Base-by-base conservation (phyloP, 2,888 invertebrate species). In the Papilio gigon region DNA sequence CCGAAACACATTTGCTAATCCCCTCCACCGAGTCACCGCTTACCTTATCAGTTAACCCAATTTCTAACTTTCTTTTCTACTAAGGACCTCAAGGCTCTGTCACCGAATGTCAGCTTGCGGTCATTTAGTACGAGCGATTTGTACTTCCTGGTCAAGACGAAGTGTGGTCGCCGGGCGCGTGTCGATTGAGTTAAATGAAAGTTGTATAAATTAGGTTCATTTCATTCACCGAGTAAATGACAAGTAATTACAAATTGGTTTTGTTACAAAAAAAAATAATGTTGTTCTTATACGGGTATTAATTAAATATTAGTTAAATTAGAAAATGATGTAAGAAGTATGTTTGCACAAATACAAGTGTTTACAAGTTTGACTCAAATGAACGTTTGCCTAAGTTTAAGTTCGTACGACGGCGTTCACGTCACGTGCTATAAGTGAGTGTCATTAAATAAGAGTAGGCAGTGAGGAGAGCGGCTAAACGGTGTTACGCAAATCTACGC, bases 1-100 rank as follows among this genome's bases (percentile, higher is more conserved):
- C 60, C 60, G 30, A 67, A 61, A 67, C 50, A 22, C 60, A 67
- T 67, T 61, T 50, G 66, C 60, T 50, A 61, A 67, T 50, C 50
- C 27, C 50, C 66, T 50, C 50, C 59, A 27, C 60, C 25, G 35
- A 67, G 47, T 12, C 22, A 3, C 20, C 22, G 22, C 22, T 33
- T 27, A 44, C 37, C 50, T 60, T 67, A 67, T 67, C 66, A 60
- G n/a, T 17, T 27, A 50, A 60, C 60, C 66, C 61, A 50, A 59
- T 60, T 66, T 66, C 47, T 50, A 50, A 50, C 50, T 60, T 27
- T 60, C 37, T 66, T 59, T 35, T 25, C 14, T 59, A 20, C 17
- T n/a, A 22, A 47, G 12, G 12, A 22, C 22, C 47, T 47, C 12
- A 22, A 9, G 44, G 3, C 44, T 44, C 4, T 40, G 3, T 22